Evolutionary conservation across 2,797 vertebrate species (phyloP).

Genomic region (Esox masquinongy): DNA sequence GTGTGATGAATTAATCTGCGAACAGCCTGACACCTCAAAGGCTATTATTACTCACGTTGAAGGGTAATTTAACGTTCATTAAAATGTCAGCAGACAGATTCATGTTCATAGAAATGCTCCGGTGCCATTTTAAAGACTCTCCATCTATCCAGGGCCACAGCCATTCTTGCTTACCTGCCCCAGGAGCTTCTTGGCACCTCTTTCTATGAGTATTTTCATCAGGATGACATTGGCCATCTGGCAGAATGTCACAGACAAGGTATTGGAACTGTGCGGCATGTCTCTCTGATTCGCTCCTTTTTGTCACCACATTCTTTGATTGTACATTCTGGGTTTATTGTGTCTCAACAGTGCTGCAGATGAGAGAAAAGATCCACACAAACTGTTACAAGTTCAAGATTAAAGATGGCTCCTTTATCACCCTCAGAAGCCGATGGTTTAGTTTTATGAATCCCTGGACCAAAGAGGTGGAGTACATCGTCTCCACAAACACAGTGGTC

Average conservation of each 20-base stretch:
- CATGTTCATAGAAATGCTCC: not conserved
- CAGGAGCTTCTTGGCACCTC: constrained; percentile 98
- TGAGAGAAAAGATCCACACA: constrained; percentile 95
- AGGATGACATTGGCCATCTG: constrained; percentile 95
- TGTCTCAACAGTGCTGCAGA: constrained; percentile 87
- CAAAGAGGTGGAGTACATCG: constrained; percentile 99
- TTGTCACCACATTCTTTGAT: not conserved
- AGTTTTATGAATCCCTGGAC: constrained; percentile 99
- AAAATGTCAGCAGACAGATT: not conserved
- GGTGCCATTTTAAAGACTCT: not conserved
- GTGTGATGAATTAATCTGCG: not conserved
- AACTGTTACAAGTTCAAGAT: constrained; percentile 99
- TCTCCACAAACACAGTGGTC: constrained; percentile 97
- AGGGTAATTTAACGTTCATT: not conserved
- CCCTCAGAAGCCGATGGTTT: constrained; percentile 95
- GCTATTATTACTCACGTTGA: constrained; percentile 11
- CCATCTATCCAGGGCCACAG: constrained; percentile 84
- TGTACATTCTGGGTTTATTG: not conserved
- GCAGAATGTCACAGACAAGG: constrained; percentile 98
- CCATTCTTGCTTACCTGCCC: constrained; percentile 95
- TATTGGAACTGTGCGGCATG: constrained; percentile 49
- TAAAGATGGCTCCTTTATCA: constrained; percentile 98
- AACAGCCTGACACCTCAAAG: not conserved
- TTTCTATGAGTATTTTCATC: constrained; percentile 98
- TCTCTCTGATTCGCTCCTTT: not conserved